phyloP scores from a whole-genome alignment of 2,113 vertebrate species.

The Apus apus region DNA sequence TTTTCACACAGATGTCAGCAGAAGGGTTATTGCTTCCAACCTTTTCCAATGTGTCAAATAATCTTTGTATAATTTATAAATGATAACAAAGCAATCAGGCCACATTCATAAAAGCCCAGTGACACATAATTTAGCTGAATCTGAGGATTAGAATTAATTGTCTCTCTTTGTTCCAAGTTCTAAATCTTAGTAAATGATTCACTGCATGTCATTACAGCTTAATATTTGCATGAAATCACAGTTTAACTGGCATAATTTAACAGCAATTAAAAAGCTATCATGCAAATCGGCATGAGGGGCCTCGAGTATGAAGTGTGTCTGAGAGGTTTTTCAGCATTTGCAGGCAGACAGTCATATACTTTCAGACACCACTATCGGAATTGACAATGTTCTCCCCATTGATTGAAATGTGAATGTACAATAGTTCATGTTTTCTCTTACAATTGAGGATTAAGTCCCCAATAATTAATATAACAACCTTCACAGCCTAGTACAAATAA shows the following conservation, averaged over 20 bases:
- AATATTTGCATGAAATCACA: constrained; percentile 98
- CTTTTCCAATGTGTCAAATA: constrained; percentile 64
- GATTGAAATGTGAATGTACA: constrained; percentile 24
- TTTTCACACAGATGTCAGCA: constrained; percentile 61
- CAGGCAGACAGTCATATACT: constrained; percentile 48
- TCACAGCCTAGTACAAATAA: neutral
- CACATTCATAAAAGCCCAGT: constrained; percentile 80
- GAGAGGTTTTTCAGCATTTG: constrained; percentile 30
- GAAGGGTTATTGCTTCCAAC: constrained; percentile 59
- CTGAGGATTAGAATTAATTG: constrained; percentile 88
- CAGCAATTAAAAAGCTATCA: constrained; percentile 95
- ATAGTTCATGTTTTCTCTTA: constrained; percentile 40
- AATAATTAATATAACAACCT: neutral
- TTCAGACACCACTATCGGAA: constrained; percentile 48
- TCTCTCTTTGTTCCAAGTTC: constrained; percentile 86
- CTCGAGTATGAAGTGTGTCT: constrained; percentile 73
- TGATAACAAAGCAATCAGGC: constrained; percentile 81
- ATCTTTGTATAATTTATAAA: constrained; percentile 80
- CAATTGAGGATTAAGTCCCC: neutral
- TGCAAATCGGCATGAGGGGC: constrained; percentile 82
- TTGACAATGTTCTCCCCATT: constrained; percentile 49
- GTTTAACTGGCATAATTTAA: constrained; percentile 94
- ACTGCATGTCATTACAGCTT: constrained; percentile 90
- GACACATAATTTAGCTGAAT: constrained; percentile 81
- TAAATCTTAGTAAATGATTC: constrained; percentile 91